These are phyloP conservation scores for Vandiemenella viatica DNA, from an alignment of 2,888 invertebrate species.

Conservation along the genomic window DNA sequence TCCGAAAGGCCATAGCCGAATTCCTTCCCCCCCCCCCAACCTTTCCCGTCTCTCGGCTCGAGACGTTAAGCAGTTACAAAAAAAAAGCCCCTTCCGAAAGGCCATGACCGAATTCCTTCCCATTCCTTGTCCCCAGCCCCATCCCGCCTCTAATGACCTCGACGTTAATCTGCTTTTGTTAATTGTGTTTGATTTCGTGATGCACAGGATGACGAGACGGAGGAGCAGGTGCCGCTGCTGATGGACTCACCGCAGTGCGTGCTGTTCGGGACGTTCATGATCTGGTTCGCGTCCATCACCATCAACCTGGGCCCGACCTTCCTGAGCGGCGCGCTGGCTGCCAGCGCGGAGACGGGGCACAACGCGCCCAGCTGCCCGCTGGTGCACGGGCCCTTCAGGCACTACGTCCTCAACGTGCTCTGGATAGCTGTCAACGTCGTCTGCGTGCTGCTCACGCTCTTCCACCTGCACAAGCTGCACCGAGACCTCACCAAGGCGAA, in stretches of 20 bases:
- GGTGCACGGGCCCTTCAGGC: conserved; percentile 72
- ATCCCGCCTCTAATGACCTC: too few species aligned
- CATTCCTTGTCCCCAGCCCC: too few species aligned
- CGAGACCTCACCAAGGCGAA: conserved; percentile 68
- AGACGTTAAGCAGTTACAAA: too few species aligned
- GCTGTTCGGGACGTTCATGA: conserved; percentile 80
- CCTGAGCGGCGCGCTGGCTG: conserved; percentile 66
- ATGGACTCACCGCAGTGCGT: conserved; percentile 84
- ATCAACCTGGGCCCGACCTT: conserved; percentile 82
- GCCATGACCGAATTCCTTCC: too few species aligned
- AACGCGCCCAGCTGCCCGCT: conserved; percentile 73
- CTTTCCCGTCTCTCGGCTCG: too few species aligned
- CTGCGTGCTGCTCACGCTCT: conserved; percentile 67
- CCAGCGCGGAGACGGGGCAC: conserved; percentile 59
- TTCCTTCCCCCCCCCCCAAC: too few species aligned
- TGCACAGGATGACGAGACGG: conserved; percentile 41
- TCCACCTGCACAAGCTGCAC: conserved; percentile 64
- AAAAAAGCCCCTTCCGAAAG: too few species aligned
- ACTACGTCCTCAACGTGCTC: conserved; percentile 78
- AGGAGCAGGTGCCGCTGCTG: conserved; percentile 42
- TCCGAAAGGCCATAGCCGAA: too few species aligned
- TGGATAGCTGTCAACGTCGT: conserved; percentile 82
- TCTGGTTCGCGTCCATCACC: conserved; percentile 76
- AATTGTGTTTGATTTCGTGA: neutral
- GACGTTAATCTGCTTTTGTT: neutral